Base-by-base conservation (phyloP, 2,888 invertebrate species). In the Lissonota sp. region DNA sequence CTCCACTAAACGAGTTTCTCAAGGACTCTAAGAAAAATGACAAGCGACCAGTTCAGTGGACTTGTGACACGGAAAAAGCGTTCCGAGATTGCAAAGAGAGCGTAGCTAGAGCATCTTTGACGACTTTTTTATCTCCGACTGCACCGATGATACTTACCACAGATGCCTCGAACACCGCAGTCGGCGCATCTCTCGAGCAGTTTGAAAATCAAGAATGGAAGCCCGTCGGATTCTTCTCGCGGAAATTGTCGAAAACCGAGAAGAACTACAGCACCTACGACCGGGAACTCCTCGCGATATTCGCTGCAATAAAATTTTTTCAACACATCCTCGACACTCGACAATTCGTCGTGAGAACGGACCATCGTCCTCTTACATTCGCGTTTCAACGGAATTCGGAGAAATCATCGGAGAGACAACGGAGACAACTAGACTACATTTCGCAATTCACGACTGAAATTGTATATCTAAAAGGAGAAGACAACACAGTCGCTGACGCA, bases 401-500 rank as follows among this genome's bases (percentile, higher is more conserved):
- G 1, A 77, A 71, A 71, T 62, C 64, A 16, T 71, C 71, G 0
- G 37, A 49, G 7, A 10, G 77, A 63, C 77, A 77, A 37, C 62
- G 71, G 8, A 8, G 71, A 1, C 57, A 71, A 26, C 44, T 64
- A 2, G 62, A 62, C 14, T 63, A 46, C 40, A 71, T 81, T 1
- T 53, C 66, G 0, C 77, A 81, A 42, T 78, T 76, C n/a, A 66
- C 64, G 4, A 72, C 80, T 0, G 71, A 81, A 10, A 78, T 81
- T 1, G 46, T 77, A 0, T 57, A 81, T 39, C 6, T 77, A 2
- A 70, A 44, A 26, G 66, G 77, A 26, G 53, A 63, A 8, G 63
- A 74, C 0, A 75, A 80, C n/a, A 49, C 51, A 5, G 80, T 81
- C 8, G 74, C 82, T 12, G 73, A 80, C 14, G 82, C 80, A 6